Base-by-base conservation (phyloP, 2,797 vertebrate species). In the Lophius americanus region DNA sequence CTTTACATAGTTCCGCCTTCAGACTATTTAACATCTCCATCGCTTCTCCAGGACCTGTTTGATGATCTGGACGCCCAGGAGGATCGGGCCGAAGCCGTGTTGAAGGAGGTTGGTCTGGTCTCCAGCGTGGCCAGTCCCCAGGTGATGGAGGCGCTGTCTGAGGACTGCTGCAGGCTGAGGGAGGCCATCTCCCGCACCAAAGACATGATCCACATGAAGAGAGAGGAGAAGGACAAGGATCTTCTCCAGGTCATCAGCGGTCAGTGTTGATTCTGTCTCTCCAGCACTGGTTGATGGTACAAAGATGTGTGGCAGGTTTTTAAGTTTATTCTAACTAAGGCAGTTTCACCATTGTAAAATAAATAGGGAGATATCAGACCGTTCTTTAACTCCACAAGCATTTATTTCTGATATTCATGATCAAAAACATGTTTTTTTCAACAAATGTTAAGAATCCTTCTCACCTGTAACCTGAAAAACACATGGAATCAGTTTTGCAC, bases 31-130 rank as follows among this genome's bases (percentile, higher is more conserved):
- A 14, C 11, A 6, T 13, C 9, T 4, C 39, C 4, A 13, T 52
- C 4, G 39, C 3, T 47, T 11, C 1, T 42, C 41, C 66, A 98
- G 97, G 94, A 94, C 44, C 91, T 97, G 78, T 85, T 92, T 39
- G 94, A 94, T 14, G 92, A 95, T 51, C 94, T 98, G 78, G 86
- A 94, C 57, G 86, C 92, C n/a, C 96, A 96, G 74, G 94, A 96
- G 71, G 92, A 95, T 50, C 91, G 94, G 64, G 93, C 94, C 6
- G 90, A 92, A 2, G 78, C 93, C 0, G 91, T 96, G 13, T 78
- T 96, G 82, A 95, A 93, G 70, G 95, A 97, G 68, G 94, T 97
- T 0, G 88, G 86, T 35, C 85, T 95, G 77, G 81, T 95, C 38
- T 91, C 91, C 76, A 91, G 84, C 0, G 81, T 94, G 63, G 92